Conservation (phyloP, 2,888 invertebrate genomes). For the Gasteruption jaculator region DNA sequence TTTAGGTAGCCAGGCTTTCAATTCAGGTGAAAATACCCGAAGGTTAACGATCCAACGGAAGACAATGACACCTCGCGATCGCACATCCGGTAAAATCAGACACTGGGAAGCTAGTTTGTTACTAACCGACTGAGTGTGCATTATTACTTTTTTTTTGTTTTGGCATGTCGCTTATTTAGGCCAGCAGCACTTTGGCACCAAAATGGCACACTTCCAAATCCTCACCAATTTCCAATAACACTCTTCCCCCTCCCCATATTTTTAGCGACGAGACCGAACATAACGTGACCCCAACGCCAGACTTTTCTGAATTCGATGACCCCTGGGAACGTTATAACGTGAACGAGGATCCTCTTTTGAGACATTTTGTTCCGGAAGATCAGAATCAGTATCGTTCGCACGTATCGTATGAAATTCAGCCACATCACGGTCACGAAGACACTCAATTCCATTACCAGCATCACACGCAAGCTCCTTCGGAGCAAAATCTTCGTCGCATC, state of each 20-base stretch:
- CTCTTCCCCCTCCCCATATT: constrained; percentile 22
- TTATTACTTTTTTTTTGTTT: constrained; percentile 48
- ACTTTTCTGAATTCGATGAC: constrained; percentile 57
- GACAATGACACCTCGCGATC: no score
- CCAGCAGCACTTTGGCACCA: constrained; percentile 46
- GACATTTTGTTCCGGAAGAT: no score
- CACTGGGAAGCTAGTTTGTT: constrained; percentile 35
- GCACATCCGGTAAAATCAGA: constrained; percentile 36
- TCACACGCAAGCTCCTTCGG: no score
- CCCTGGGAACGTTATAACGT: constrained; percentile 76
- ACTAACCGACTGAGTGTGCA: constrained; percentile 47
- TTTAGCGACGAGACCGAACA: constrained; percentile 24
- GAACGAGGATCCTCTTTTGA: no score
- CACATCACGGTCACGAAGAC: no score
- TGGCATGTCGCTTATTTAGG: constrained; percentile 51
- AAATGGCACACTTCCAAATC: constrained; percentile 46
- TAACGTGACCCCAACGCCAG: constrained; percentile 26
- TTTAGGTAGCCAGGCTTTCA: no score
- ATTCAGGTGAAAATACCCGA: no score
- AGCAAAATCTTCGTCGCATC: no score
- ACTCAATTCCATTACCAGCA: no score
- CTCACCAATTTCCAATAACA: constrained; percentile 19
- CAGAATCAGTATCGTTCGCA: no score
- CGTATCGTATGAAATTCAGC: no score
- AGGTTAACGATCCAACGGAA: no score